A percentile compares a stretch with the other conserved stretches of the same genome.
These are phyloP conservation scores for Scaptodrosophila lebanonensis DNA, from an alignment of 1,140 invertebrate species.

Conservation along the genomic window DNA sequence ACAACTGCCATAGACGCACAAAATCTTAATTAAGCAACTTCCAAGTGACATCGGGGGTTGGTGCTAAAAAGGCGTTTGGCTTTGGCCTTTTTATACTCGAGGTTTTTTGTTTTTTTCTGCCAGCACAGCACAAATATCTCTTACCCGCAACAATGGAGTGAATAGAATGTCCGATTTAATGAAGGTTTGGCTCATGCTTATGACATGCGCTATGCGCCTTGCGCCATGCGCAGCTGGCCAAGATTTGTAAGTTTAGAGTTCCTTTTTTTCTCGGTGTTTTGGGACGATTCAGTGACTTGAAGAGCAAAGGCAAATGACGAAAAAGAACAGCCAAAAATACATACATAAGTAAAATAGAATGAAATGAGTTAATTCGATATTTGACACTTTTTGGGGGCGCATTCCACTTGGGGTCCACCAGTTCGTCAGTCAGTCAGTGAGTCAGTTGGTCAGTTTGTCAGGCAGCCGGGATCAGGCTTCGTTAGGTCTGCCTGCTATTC, in stretches of 20 bases:
- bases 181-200: slow-evolving; percentile 64
- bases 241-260: slow-evolving; percentile 46
- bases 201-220: slow-evolving; percentile 53
- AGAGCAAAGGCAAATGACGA: slow-evolving; percentile 11
- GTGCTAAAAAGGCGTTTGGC: slow-evolving; percentile 34
- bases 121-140: slow-evolving; percentile 54
- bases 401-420: slow-evolving; percentile 31
- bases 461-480: too few species aligned
- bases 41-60: slow-evolving; percentile 52
- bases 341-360: slow-evolving; percentile 13
- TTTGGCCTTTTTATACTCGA: slow-evolving; percentile 43
- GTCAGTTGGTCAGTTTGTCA: too few species aligned
- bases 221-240: slow-evolving; percentile 60
- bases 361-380: slow-evolving; percentile 74
- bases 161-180: slow-evolving; percentile 64
- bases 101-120: slow-evolving; percentile 32
- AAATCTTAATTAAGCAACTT: slow-evolving; percentile 75
- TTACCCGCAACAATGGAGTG: slow-evolving; percentile 49
- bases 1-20: slow-evolving; percentile 53
- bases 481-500: too few species aligned
- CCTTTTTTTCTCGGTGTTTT: slow-evolving; percentile 23
- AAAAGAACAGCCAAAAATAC: background rate
- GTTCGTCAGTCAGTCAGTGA: slow-evolving; percentile 2
- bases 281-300: too few species aligned
- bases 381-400: slow-evolving; percentile 65